These are phyloP conservation scores for Agrilus planipennis DNA, from an alignment of 1,140 invertebrate genomes.

Conservation along the genomic window DNA sequence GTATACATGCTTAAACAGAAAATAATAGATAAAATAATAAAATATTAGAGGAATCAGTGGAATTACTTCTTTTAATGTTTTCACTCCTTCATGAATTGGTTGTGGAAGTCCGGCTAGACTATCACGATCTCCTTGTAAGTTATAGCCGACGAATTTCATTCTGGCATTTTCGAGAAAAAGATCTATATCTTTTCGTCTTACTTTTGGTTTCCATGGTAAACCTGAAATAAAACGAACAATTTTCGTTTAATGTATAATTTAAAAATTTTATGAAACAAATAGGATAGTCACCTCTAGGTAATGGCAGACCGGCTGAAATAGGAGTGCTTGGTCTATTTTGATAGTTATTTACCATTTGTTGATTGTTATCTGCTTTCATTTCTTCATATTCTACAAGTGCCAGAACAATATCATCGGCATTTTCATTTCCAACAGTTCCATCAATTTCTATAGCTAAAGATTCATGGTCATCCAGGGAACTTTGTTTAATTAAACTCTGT, in stretches of 20 bases:
- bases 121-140: slow-evolving; percentile 67
- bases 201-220: slow-evolving; percentile 92
- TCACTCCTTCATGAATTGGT: slow-evolving; percentile 90
- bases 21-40: slow-evolving; percentile 3
- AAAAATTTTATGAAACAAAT: too few relatives aligned
- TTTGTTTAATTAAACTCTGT: slow-evolving; percentile 84
- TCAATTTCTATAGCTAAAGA: slow-evolving; percentile 60
- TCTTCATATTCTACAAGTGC: slow-evolving; percentile 38
- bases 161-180: slow-evolving; percentile 82
- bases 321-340: slow-evolving; percentile 36
- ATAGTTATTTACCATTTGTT: slow-evolving; percentile 24
- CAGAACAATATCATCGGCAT: slow-evolving; percentile 34
- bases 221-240: too few relatives aligned
- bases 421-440: slow-evolving; percentile 33
- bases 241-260: too few relatives aligned
- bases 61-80: slow-evolving; percentile 64
- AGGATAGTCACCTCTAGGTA: slow-evolving; percentile 27
- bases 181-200: slow-evolving; percentile 87
- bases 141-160: slow-evolving; percentile 92
- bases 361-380: slow-evolving; percentile 37
- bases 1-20: slow-evolving; percentile 58
- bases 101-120: slow-evolving; percentile 86
- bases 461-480: slow-evolving; percentile 77
- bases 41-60: neutral
- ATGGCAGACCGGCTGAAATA: slow-evolving; percentile 25